A percentile compares a stretch with the other conserved stretches of the same genome.
These are phyloP conservation scores for Tragelaphus eurycerus DNA, from an alignment of 2,797 vertebrate species.

Conservation along the genomic window DNA sequence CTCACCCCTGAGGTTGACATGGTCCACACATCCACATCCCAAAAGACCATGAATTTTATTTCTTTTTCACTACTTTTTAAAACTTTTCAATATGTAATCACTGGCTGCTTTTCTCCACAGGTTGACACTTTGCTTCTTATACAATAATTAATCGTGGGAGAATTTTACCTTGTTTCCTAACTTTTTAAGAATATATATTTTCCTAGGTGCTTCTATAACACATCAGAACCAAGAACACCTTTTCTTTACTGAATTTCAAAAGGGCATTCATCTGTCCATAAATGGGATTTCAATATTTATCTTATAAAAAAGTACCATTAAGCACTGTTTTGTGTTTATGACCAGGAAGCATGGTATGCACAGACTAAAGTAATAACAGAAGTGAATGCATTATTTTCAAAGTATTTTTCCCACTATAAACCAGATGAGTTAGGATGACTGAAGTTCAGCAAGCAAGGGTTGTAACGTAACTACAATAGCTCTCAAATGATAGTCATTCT, in stretches of 20 bases:
- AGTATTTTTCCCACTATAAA: neutral
- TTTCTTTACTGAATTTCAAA: conserved; percentile 38
- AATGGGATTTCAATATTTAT: conserved; percentile 2
- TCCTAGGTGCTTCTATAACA: neutral
- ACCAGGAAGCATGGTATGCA: neutral
- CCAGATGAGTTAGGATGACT: neutral
- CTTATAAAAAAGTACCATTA: neutral
- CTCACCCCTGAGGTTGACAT: neutral
- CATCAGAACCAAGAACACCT: neutral
- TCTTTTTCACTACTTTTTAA: neutral
- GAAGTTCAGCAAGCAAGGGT: neutral
- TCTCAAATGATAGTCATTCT: conserved; percentile 21
- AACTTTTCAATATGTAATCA: neutral
- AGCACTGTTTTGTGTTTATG: neutral
- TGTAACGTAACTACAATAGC: neutral
- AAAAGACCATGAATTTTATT: neutral
- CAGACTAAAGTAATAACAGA: neutral
- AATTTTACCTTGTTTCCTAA: neutral
- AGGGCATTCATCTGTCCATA: neutral
- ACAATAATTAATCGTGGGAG: neutral
- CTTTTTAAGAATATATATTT: neutral
- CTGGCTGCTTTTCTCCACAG: neutral
- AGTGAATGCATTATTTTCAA: neutral
- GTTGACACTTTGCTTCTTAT: neutral
- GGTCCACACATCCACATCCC: neutral